A percentile compares a stretch with the other conserved stretches of the same genome.
Evolutionary conservation across 2,113 vertebrate genomes (phyloP).

Genomic region (Megaptera novaeangliae): DNA sequence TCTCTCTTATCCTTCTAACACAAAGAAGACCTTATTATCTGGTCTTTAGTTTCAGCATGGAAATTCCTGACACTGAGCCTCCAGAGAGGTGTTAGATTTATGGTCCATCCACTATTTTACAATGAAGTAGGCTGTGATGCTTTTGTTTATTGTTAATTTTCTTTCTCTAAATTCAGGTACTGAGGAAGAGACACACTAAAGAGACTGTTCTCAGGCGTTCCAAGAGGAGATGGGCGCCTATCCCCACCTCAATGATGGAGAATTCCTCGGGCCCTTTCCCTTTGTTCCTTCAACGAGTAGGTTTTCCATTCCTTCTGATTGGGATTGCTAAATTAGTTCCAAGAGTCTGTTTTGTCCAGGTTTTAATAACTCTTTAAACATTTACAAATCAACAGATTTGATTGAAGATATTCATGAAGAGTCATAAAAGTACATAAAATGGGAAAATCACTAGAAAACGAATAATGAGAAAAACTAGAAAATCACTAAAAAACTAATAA

Average conservation of each 20-base stretch:
- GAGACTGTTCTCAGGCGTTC: conserved; percentile 79
- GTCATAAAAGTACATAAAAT: not conserved
- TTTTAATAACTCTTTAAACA: not conserved
- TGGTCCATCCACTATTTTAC: not conserved
- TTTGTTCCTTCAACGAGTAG: conserved; percentile 83
- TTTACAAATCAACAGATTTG: not conserved
- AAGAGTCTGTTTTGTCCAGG: not conserved
- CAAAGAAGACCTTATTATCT: not conserved
- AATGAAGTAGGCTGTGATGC: too few relatives aligned
- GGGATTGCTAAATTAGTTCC: not conserved
- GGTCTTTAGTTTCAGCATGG: not conserved
- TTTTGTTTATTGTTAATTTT: not conserved
- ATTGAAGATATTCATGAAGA: not conserved
- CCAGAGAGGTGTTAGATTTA: not conserved
- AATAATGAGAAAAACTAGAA: not conserved
- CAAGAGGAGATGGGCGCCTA: conserved; percentile 92
- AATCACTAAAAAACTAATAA: not conserved
- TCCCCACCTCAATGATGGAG: conserved; percentile 87
- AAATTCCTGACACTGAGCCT: not conserved
- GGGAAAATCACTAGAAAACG: not conserved
- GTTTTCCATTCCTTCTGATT: not conserved
- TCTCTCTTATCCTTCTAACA: not conserved
- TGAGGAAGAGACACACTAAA: conserved; percentile 69
- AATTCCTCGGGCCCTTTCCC: conserved; percentile 85
- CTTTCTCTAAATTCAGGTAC: conserved; percentile 46